phyloP scores from a whole-genome alignment of 2,888 invertebrate genomes.

The Orthosia cruda region DNA sequence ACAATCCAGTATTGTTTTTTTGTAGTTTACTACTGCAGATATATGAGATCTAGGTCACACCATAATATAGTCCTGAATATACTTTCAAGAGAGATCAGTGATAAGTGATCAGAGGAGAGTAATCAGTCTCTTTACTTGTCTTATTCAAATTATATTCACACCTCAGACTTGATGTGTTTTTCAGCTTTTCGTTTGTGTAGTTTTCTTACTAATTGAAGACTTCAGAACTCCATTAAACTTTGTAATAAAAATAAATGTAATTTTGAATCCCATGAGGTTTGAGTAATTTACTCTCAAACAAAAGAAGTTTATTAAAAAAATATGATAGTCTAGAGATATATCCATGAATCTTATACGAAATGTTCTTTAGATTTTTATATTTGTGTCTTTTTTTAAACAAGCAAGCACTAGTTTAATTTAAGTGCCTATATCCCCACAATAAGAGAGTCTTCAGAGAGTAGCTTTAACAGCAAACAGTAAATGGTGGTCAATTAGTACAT shows the following conservation, averaged over 20 bases:
- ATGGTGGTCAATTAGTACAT: not conserved
- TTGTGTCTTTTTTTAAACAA: too few species aligned
- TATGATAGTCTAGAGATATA: too few species aligned
- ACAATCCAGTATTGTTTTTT: slow-evolving; percentile 5
- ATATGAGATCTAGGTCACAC: not conserved
- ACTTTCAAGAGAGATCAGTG: not conserved
- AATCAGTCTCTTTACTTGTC: too few species aligned
- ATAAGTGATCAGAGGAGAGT: too few species aligned
- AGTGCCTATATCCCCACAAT: too few species aligned
- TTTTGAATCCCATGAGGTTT: not conserved
- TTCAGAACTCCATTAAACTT: not conserved
- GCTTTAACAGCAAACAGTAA: not conserved
- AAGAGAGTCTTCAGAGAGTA: not conserved
- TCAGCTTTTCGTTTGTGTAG: not conserved
- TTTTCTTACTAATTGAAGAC: not conserved
- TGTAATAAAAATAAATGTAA: not conserved
- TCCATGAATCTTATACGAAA: too few species aligned
- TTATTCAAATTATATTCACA: not conserved
- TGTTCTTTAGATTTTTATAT: too few species aligned
- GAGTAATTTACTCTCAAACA: not conserved
- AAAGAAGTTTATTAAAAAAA: too few species aligned
- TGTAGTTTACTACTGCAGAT: not conserved
- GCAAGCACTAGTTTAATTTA: too few species aligned
- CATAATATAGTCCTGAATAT: not conserved
- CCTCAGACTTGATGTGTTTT: not conserved